phyloP scores from a whole-genome alignment of 2,797 vertebrate species.

The Hippoglossus hippoglossus region DNA sequence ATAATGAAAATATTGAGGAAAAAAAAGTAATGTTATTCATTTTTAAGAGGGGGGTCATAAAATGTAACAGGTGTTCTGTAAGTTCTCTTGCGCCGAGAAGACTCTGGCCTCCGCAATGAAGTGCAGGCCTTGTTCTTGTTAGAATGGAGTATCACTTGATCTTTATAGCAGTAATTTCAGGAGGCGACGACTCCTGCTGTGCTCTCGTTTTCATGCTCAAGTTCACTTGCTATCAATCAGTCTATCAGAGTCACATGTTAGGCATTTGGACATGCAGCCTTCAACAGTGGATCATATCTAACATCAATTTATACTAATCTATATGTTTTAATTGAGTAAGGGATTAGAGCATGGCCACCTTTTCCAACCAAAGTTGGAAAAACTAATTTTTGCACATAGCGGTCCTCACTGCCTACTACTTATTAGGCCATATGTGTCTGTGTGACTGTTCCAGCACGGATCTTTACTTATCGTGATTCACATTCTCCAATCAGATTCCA shows the following conservation, averaged over 20 bases:
- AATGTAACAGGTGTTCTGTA: background rate
- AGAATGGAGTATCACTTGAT: conserved; percentile 40
- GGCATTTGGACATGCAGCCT: background rate
- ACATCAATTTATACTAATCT: conserved; percentile 25
- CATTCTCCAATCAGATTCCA: too few relatives aligned
- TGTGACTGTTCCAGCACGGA: too few relatives aligned
- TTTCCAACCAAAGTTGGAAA: background rate
- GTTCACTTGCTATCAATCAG: conserved; percentile 50
- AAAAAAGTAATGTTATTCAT: background rate
- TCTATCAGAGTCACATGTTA: conserved; percentile 13
- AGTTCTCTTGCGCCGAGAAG: background rate
- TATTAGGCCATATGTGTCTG: background rate
- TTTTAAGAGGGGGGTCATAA: background rate
- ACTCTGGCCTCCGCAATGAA: conserved; percentile 22
- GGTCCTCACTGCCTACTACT: background rate
- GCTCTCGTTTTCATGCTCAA: conserved; percentile 61
- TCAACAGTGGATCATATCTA: conserved; percentile 3
- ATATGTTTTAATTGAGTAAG: conserved; percentile 1
- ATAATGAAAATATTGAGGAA: conserved; percentile 15
- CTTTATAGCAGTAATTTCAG: conserved; percentile 53
- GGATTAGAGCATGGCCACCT: background rate
- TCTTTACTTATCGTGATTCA: too few relatives aligned
- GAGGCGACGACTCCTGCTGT: conserved; percentile 47
- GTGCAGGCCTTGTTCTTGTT: background rate
- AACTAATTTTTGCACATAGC: background rate